Conservation (phyloP, 2,888 invertebrate genomes). For the Eudasyphora cyanicolor region DNA sequence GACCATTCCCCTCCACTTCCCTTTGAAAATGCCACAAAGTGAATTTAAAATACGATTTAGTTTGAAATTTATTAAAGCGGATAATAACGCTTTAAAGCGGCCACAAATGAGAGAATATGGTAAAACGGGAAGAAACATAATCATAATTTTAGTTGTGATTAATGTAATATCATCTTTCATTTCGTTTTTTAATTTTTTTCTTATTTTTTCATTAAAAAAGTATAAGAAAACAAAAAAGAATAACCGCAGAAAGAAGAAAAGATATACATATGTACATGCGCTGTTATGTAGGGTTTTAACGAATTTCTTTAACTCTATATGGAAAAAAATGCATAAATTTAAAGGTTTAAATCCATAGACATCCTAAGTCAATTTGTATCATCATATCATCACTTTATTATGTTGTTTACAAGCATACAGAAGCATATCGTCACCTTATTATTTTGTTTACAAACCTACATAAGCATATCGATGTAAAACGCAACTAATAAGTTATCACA, state of each 20-base stretch:
- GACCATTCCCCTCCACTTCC: no score
- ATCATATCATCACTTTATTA: no score
- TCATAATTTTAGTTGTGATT: slow-evolving; percentile 39
- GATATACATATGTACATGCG: background rate
- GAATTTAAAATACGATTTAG: slow-evolving; percentile 21
- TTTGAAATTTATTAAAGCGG: slow-evolving; percentile 7
- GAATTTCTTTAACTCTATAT: no score
- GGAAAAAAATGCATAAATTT: no score
- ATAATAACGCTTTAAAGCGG: background rate
- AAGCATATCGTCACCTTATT: no score
- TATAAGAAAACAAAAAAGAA: background rate
- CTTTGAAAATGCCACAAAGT: background rate
- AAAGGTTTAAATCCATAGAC: no score
- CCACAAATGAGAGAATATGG: background rate
- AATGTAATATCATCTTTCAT: slow-evolving; percentile 35
- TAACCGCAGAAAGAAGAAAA: background rate
- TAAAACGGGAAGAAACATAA: background rate
- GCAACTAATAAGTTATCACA: no score
- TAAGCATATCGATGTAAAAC: no score
- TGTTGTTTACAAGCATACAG: no score
- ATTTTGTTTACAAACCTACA: no score
- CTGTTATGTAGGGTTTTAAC: background rate
- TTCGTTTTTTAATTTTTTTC: no score
- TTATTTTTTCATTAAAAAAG: background rate
- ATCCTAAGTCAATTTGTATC: no score